These are phyloP conservation scores for Cerastis rubricosa DNA, from an alignment of 2,888 invertebrate genomes.

Conservation along the genomic window DNA sequence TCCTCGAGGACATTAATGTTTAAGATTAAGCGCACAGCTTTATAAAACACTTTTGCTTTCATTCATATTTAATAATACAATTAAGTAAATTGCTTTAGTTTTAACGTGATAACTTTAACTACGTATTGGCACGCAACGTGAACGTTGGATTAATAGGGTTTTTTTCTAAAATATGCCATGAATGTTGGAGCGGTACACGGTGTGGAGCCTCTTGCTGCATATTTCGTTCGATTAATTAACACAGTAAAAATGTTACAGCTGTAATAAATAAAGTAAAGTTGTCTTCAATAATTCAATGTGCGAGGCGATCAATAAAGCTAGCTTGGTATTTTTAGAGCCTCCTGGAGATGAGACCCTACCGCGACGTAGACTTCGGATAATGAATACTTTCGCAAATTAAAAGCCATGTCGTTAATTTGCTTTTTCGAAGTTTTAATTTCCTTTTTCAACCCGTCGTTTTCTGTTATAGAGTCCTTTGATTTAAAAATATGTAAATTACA, in stretches of 20 bases:
- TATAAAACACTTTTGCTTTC: conserved; percentile 49
- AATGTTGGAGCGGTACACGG: conserved; percentile 1
- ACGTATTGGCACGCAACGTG: conserved; percentile 59
- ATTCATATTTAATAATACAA: conserved; percentile 60
- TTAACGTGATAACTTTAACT: conserved; percentile 59
- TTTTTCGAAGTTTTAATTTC: conserved; percentile 50
- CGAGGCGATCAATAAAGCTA: conserved; percentile 39
- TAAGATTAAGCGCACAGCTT: conserved; percentile 41
- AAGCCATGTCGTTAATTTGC: conserved; percentile 61
- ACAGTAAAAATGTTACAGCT: conserved; percentile 27
- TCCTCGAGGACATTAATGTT: conserved; percentile 34
- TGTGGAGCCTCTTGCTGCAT: neutral
- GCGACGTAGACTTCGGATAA: conserved; percentile 45
- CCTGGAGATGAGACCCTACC: conserved; percentile 24
- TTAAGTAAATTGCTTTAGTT: conserved; percentile 62
- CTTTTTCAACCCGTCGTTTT: conserved; percentile 10
- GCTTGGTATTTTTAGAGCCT: conserved; percentile 18
- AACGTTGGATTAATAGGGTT: conserved; percentile 39
- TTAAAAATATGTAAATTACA: conserved; percentile 12
- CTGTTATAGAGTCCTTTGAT: conserved; percentile 20
- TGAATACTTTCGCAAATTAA: conserved; percentile 64
- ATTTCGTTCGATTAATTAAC: conserved; percentile 32
- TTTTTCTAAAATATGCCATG: conserved; percentile 22
- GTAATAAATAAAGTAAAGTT: conserved; percentile 31
- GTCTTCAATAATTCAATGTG: conserved; percentile 40